These are phyloP conservation scores for Xiphophorus couchianus DNA, from an alignment of 2,113 vertebrate species.

Conservation along the genomic window DNA sequence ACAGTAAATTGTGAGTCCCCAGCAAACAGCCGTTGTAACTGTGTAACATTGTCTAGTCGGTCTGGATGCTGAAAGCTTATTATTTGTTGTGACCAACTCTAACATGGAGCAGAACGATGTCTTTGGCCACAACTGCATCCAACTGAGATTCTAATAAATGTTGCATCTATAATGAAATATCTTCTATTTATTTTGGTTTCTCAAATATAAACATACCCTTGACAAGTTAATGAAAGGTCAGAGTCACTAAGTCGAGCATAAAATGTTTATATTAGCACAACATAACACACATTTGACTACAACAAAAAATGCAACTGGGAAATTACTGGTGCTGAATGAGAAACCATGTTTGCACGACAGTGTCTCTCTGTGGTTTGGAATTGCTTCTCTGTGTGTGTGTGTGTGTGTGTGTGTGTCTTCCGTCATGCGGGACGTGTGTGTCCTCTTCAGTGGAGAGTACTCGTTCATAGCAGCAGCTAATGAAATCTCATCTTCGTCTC, in stretches of 20 bases:
- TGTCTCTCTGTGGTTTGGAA: conserved; percentile 38
- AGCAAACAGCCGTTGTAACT: too few species aligned
- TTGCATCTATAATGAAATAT: not conserved
- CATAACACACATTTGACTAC: not conserved
- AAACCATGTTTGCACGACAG: conserved; percentile 59
- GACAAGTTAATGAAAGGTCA: not conserved
- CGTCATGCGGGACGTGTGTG: conserved; percentile 18
- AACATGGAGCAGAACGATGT: not conserved
- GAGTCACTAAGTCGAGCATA: not conserved
- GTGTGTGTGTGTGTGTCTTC: conserved; percentile 35
- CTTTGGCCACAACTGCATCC: not conserved
- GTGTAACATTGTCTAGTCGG: too few species aligned
- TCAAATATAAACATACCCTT: not conserved
- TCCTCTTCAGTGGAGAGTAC: conserved; percentile 38
- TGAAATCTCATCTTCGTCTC: conserved; percentile 31
- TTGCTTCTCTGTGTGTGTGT: conserved; percentile 43
- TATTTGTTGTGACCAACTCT: too few species aligned
- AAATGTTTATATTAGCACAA: not conserved
- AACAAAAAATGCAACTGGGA: conserved; percentile 74
- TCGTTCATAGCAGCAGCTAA: conserved; percentile 39
- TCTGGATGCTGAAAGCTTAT: too few species aligned
- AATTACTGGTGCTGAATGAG: conserved; percentile 64
- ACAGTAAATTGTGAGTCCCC: too few species aligned
- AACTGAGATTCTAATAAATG: not conserved
- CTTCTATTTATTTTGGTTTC: not conserved